Base-by-base conservation (phyloP, 2,888 invertebrate genomes). In the Pilophorus perplexus region DNA sequence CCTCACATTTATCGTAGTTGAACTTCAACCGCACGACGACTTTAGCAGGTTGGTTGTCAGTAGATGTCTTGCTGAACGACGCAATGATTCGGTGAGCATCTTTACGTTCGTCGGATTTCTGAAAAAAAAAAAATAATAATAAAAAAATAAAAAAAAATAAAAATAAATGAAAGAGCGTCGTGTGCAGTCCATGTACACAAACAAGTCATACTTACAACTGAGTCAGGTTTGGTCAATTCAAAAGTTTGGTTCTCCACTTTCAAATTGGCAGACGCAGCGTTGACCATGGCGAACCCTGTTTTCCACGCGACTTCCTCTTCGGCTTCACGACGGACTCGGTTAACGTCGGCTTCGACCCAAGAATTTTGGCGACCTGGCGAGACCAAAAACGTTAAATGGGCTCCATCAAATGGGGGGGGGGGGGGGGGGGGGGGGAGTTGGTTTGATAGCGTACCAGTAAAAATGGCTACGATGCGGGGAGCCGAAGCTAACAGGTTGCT, bases 391-490 rank as follows among this genome's bases (percentile, higher is more conserved):
- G n/a, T n/a, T n/a, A n/a, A n/a, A n/a, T n/a, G n/a, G n/a, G n/a
- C n/a, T n/a, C n/a, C n/a, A n/a, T n/a, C n/a, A n/a, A n/a, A n/a
- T n/a, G n/a, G n/a, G n/a, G n/a, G n/a, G n/a, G n/a, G n/a, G n/a
- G n/a, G n/a, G n/a, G n/a, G n/a, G n/a, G n/a, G n/a, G n/a, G n/a
- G n/a, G n/a, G n/a, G n/a, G n/a, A n/a, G n/a, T n/a, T n/a, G n/a
- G n/a, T 12, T 33, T 33, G 6, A 33, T 42, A 8, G 4, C 27
- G 28, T 46, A 62, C 81, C 84, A 0, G 85, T 85, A 72, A 84
- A 85, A 0, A 85, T 68, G 1, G 80, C 83, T 6, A 85, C 73
- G 0, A 85, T 79, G 44, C 81, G 78, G 2, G 75, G 74, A 67
- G 82, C 74, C 12, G 77, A 74, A 5, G 80, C 75, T 20, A 79